A percentile compares a stretch with the other conserved stretches of the same genome.
Evolutionary conservation across 1,140 invertebrate species (phyloP).

Genomic region (Drosophila kurseongensis): DNA sequence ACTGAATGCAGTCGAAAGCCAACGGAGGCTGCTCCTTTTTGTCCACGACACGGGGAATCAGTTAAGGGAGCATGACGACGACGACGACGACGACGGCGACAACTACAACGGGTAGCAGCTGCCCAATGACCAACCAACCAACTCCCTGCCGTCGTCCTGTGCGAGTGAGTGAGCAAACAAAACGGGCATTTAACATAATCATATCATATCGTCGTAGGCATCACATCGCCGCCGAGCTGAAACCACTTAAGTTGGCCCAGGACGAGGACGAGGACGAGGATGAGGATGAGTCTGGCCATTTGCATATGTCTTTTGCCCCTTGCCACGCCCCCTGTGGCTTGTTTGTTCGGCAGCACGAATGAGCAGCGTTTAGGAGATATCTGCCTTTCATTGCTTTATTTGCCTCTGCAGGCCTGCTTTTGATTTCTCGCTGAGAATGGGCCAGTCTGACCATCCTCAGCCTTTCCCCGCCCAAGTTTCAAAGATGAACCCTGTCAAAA

Average conservation of each 20-base stretch:
- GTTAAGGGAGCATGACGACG: conserved; percentile 79
- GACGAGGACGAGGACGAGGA: conserved; percentile 27
- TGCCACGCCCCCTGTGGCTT: conserved; percentile 14
- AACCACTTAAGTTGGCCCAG: conserved; percentile 75
- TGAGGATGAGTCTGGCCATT: conserved; percentile 71
- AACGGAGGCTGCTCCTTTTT: conserved; percentile 67
- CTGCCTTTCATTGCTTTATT: conserved; percentile 73
- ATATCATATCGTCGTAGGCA: conserved; percentile 79
- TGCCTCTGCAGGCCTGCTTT: conserved; percentile 57
- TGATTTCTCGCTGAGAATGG: conserved; percentile 39
- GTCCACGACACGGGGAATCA: conserved; percentile 74
- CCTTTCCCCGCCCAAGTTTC: neutral
- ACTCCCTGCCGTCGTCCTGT: conserved; percentile 28
- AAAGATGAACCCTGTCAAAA: conserved; percentile 7
- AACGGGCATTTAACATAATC: conserved; percentile 82
- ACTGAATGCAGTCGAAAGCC: conserved; percentile 62
- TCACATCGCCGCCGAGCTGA: conserved; percentile 69
- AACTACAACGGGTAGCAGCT: conserved; percentile 43
- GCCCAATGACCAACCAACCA: conserved; percentile 69
- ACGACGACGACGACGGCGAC: conserved; percentile 69
- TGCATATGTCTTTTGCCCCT: conserved; percentile 66
- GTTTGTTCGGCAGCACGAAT: conserved; percentile 58
- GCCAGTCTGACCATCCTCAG: conserved; percentile 2
- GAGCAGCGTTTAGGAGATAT: conserved; percentile 72
- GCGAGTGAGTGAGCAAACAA: conserved; percentile 70